Percentiles rank a stretch among this genome's conserved stretches.
phyloP scores from a whole-genome alignment of 2,888 invertebrate genomes.

The Trachelus troglodyta region DNA sequence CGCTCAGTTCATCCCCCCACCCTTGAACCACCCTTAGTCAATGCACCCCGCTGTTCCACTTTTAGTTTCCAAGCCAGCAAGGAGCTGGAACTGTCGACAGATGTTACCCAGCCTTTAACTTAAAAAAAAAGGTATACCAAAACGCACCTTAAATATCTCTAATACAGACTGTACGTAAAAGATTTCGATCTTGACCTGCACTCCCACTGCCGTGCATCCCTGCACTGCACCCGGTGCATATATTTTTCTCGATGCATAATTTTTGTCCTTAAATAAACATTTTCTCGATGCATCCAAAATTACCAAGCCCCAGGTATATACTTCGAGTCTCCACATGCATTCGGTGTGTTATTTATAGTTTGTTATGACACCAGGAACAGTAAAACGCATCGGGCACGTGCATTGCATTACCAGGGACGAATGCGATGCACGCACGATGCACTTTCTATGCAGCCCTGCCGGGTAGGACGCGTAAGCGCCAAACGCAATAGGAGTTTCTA shows the following conservation, averaged over 20 bases:
- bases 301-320: not conserved
- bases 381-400: not conserved
- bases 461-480: not conserved
- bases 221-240: not conserved
- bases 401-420: not conserved
- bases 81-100: not conserved
- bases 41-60: not conserved
- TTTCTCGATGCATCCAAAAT: not conserved
- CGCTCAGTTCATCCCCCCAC: too few relatives aligned
- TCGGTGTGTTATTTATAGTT: not conserved
- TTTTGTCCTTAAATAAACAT: too few relatives aligned
- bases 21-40: not conserved
- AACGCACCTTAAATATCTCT: not conserved
- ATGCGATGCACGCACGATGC: not conserved
- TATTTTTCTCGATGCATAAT: not conserved
- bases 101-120: not conserved
- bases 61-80: not conserved
- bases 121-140: not conserved
- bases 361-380: not conserved
- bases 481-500: not conserved
- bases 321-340: not conserved
- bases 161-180: not conserved
- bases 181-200: not conserved
- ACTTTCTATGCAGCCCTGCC: not conserved
- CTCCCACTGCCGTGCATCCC: not conserved